Evolutionary conservation across 2,888 invertebrate species (phyloP).

Genomic region (Drosophila fulvimacula): DNA sequence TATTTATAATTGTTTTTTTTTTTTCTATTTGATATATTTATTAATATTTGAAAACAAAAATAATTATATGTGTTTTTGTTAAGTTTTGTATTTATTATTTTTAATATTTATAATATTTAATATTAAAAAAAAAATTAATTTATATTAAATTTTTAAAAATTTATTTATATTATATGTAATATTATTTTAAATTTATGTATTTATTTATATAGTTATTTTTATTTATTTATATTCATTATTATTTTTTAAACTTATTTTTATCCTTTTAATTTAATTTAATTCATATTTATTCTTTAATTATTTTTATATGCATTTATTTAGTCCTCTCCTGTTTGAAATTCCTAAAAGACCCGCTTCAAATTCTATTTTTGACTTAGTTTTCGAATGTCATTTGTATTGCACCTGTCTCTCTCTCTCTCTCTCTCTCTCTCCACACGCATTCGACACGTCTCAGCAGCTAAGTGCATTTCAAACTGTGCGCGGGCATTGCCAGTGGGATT

Average conservation of each 20-base stretch:
- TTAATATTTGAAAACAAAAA: too few relatives aligned
- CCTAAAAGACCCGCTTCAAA: not conserved
- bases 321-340: not conserved
- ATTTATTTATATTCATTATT: not conserved
- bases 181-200: too few relatives aligned
- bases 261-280: not conserved
- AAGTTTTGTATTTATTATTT: too few relatives aligned
- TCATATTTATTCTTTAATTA: not conserved
- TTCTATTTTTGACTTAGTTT: constrained; percentile 10
- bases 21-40: too few relatives aligned
- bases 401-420: constrained; percentile 45
- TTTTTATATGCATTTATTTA: not conserved
- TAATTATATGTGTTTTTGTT: too few relatives aligned
- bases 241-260: not conserved
- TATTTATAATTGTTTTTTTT: too few relatives aligned
- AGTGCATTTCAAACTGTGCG: constrained; percentile 55
- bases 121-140: not conserved
- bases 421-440: constrained; percentile 16
- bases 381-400: constrained; percentile 22
- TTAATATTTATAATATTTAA: not conserved
- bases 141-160: not conserved
- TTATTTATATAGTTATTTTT: not conserved
- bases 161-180: too few relatives aligned
- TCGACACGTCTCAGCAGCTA: constrained; percentile 28
- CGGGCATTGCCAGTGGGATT: constrained; percentile 46